These are phyloP conservation scores for Phymorhynchus buccinoides DNA, from an alignment of 1,140 invertebrate genomes.

Conservation along the genomic window DNA sequence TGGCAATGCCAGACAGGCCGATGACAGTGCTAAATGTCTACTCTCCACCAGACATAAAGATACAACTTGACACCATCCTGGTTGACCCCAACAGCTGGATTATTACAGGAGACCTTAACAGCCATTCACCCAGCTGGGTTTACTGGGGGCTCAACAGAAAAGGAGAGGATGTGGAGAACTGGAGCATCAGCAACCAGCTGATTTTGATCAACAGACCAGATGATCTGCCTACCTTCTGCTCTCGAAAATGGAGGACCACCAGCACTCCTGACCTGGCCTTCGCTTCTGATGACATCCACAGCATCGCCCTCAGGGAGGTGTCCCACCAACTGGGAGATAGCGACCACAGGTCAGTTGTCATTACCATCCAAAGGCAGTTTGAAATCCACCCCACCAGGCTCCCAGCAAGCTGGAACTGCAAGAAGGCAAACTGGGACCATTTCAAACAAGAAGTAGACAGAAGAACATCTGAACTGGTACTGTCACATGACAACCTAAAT, in stretches of 20 bases:
- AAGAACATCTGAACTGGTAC: conserved; percentile 4
- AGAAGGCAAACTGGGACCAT: conserved; percentile 30
- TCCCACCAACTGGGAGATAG: conserved; percentile 33
- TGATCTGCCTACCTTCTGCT: conserved; percentile 40
- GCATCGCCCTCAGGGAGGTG: conserved; percentile 9
- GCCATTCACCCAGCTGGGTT: conserved; percentile 38
- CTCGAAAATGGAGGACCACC: conserved; percentile 40
- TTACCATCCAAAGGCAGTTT: background rate
- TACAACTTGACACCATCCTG: background rate
- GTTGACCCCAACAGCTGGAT: conserved; percentile 20
- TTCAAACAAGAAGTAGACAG: conserved; percentile 19
- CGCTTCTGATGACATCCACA: conserved; percentile 43
- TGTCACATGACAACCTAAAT: conserved; percentile 9
- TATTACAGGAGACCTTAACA: conserved; percentile 39
- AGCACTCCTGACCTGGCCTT: conserved; percentile 45
- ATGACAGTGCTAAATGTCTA: conserved; percentile 40
- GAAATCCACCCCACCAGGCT: background rate
- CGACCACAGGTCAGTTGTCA: conserved; percentile 29
- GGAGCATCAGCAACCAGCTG: conserved; percentile 25
- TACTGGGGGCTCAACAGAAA: conserved; percentile 22
- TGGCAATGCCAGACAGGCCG: conserved; percentile 16
- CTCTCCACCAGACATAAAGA: conserved; percentile 37
- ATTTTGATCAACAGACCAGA: conserved; percentile 44
- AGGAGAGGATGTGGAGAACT: conserved; percentile 40
- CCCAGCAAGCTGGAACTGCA: conserved; percentile 29